phyloP scores from a whole-genome alignment of 2,797 vertebrate genomes.

The Paguma larvata region DNA sequence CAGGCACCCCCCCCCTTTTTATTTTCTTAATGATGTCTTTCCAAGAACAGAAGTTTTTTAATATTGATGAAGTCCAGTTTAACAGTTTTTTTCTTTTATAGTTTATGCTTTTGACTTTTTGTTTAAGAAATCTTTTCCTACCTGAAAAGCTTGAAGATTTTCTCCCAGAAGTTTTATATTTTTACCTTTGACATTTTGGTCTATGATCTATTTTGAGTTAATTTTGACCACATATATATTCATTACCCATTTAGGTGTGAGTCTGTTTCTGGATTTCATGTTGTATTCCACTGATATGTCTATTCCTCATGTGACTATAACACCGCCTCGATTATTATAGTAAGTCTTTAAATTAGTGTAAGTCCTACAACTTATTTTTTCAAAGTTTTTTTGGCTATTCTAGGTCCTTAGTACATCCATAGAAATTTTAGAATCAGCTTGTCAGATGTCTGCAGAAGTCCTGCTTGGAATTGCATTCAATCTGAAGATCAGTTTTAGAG shows the following conservation, averaged over 20 bases:
- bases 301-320: not conserved
- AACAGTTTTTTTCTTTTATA: not conserved
- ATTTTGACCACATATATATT: not conserved
- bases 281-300: not conserved
- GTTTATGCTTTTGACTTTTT: conserved; percentile 10
- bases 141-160: not conserved
- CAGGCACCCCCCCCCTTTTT: not conserved
- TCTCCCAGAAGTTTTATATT: not conserved
- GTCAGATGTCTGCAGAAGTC: conserved; percentile 17
- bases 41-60: not conserved
- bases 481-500: not conserved
- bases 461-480: not conserved
- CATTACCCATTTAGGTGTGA: not conserved
- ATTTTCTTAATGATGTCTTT: not conserved
- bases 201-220: not conserved
- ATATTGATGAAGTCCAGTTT: not conserved
- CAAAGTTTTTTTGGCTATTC: not conserved
- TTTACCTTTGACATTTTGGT: not conserved
- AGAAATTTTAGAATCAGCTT: conserved; percentile 29
- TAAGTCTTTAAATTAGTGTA: not conserved
- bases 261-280: not conserved
- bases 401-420: not conserved
- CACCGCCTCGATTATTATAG: not conserved
- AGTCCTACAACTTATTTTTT: not conserved
- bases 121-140: not conserved